These are phyloP conservation scores for Alfaro cultratus DNA, from an alignment of 2,797 vertebrate species.

Conservation along the genomic window DNA sequence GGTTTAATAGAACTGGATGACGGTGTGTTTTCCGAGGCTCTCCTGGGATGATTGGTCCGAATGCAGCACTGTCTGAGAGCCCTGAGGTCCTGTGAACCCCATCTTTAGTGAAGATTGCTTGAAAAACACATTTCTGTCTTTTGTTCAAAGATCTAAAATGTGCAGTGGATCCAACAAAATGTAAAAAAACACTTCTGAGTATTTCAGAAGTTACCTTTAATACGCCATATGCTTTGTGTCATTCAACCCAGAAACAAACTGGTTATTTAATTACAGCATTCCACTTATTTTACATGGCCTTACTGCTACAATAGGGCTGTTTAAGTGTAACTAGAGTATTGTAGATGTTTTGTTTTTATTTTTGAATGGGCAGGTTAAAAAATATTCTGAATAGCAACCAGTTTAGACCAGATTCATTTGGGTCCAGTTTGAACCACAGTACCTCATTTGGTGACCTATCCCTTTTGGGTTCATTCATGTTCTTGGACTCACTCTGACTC, in stretches of 20 bases:
- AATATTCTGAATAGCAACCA: no score
- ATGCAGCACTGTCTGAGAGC: neutral
- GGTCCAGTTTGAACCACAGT: no score
- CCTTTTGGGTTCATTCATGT: no score
- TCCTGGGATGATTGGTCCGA: neutral
- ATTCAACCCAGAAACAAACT: neutral
- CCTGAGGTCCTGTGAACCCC: neutral
- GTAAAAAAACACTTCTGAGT: neutral
- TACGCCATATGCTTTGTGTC: neutral
- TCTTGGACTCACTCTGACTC: no score
- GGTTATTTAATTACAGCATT: neutral
- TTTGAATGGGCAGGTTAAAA: no score
- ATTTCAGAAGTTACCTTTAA: neutral
- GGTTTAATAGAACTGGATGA: neutral
- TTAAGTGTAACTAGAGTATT: neutral
- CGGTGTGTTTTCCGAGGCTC: neutral
- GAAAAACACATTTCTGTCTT: neutral
- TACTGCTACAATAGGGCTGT: neutral
- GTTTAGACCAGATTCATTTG: no score
- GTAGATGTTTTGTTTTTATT: neutral
- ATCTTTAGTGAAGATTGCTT: neutral
- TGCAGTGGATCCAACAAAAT: neutral
- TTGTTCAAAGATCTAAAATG: neutral
- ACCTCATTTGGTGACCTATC: no score
- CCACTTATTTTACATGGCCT: neutral